phyloP scores from a whole-genome alignment of 92 coral and sea anemone species.

The Siderastrea radians region DNA sequence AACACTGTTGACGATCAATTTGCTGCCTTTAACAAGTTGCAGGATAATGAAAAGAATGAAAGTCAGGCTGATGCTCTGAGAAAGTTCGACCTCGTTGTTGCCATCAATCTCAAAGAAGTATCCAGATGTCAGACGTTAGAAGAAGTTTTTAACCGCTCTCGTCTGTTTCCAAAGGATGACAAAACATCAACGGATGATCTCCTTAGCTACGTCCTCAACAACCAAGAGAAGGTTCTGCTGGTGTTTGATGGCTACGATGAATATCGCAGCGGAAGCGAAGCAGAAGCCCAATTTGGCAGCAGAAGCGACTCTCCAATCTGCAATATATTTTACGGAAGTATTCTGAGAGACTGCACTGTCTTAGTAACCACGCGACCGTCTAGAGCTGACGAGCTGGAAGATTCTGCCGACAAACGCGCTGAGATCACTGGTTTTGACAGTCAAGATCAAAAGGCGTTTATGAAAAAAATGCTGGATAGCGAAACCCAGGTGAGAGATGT shows the following conservation, averaged over 20 bases:
- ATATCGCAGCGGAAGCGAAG: no score
- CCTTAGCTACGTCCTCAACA: background rate
- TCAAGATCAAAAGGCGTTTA: background rate
- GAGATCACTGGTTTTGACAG: constrained; percentile 24
- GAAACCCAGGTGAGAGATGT: background rate
- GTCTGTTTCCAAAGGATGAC: constrained; percentile 15
- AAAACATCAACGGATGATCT: background rate
- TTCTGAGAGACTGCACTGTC: constrained; percentile 3
- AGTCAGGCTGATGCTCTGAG: background rate
- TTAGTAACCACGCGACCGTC: constrained; percentile 26
- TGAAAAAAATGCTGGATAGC: background rate
- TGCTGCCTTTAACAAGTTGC: no score
- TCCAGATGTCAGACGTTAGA: background rate
- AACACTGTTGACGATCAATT: background rate
- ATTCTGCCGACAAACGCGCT: background rate
- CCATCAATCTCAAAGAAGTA: background rate
- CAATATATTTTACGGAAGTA: constrained; percentile 4
- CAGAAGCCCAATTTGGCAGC: background rate
- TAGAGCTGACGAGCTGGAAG: constrained; percentile 10
- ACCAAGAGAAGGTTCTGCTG: constrained; percentile 9
- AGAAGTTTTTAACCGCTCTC: background rate
- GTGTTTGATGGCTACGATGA: background rate
- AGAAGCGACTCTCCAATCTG: background rate
- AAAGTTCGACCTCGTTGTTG: constrained; percentile 26
- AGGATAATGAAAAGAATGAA: no score